phyloP scores from a whole-genome alignment of 2,113 vertebrate genomes.

The Terrapene triunguis region DNA sequence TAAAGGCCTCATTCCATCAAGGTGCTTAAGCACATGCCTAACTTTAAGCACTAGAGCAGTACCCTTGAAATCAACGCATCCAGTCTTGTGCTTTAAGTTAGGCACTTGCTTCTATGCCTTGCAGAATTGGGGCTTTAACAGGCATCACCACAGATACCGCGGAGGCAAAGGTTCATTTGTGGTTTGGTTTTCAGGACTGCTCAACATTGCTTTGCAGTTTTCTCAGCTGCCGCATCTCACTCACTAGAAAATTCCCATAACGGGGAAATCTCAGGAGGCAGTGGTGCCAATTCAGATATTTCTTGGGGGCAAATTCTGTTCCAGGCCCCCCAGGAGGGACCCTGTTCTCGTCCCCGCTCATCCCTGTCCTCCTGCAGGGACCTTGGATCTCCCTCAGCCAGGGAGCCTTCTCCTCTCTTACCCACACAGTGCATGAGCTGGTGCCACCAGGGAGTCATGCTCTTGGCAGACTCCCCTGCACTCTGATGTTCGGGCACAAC shows the following conservation, averaged over 20 bases:
- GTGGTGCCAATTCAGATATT: not conserved
- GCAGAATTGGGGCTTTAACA: not conserved
- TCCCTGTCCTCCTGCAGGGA: not conserved
- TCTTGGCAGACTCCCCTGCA: not conserved
- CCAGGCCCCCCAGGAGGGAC: not conserved
- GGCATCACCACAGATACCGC: not conserved
- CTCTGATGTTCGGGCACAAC: not conserved
- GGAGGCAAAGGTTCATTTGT: conserved; percentile 9
- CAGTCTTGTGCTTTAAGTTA: not conserved
- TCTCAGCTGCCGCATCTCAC: conserved; percentile 72
- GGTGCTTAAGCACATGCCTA: not conserved
- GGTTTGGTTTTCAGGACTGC: conserved; percentile 32
- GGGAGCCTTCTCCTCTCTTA: not conserved
- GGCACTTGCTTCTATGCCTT: not conserved
- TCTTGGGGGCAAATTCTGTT: not conserved
- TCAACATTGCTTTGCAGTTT: conserved; percentile 47
- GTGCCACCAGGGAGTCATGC: not conserved
- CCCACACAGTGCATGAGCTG: not conserved
- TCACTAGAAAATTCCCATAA: conserved; percentile 56
- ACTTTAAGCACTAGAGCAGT: not conserved
- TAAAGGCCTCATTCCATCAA: not conserved
- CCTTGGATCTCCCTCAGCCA: not conserved
- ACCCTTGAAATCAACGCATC: not conserved
- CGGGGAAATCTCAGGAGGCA: conserved; percentile 58
- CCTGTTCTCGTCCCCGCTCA: not conserved